Evolutionary conservation across 2,888 invertebrate species (phyloP).

Genomic region (Rhynchonema sp.): DNA sequence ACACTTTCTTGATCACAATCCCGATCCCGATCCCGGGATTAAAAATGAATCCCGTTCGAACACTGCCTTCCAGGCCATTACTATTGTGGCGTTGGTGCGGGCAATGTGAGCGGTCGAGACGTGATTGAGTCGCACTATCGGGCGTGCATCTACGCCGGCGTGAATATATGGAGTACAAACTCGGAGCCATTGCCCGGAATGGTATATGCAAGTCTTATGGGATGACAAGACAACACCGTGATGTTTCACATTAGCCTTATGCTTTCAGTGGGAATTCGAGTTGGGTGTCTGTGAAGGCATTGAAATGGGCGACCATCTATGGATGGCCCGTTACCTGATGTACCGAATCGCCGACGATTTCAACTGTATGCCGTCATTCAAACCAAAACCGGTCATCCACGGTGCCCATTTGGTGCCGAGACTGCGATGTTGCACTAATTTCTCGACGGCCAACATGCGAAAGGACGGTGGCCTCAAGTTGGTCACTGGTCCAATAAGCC

Average conservation of each 20-base stretch:
- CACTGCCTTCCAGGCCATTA: slow-evolving; percentile 79
- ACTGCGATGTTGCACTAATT: slow-evolving; percentile 80
- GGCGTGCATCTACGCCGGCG: slow-evolving; percentile 79
- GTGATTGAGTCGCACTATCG: slow-evolving; percentile 88
- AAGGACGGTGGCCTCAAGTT: slow-evolving; percentile 41
- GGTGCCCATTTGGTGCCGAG: slow-evolving; percentile 24
- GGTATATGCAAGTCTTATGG: not conserved
- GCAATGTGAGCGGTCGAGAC: slow-evolving; percentile 56
- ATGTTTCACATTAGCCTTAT: too few relatives aligned
- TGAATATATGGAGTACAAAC: slow-evolving; percentile 77
- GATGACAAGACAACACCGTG: too few relatives aligned
- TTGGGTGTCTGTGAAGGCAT: slow-evolving; percentile 37
- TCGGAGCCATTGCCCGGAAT: slow-evolving; percentile 83
- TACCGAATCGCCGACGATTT: slow-evolving; percentile 37
- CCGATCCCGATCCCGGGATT: too few relatives aligned
- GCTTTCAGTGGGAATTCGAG: slow-evolving; percentile 26
- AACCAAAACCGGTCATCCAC: slow-evolving; percentile 40
- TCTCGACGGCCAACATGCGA: slow-evolving; percentile 73
- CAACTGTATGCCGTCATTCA: slow-evolving; percentile 33
- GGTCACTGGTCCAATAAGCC: too few relatives aligned
- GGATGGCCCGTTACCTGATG: slow-evolving; percentile 35
- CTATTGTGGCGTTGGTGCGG: slow-evolving; percentile 77
- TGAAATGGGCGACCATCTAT: slow-evolving; percentile 35
- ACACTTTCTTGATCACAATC: too few relatives aligned
- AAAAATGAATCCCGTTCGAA: too few relatives aligned